A percentile compares a stretch with the other conserved stretches of the same genome.
Conservation (phyloP, 2,797 vertebrate species). For the Microctenopoma lineatum region DNA sequence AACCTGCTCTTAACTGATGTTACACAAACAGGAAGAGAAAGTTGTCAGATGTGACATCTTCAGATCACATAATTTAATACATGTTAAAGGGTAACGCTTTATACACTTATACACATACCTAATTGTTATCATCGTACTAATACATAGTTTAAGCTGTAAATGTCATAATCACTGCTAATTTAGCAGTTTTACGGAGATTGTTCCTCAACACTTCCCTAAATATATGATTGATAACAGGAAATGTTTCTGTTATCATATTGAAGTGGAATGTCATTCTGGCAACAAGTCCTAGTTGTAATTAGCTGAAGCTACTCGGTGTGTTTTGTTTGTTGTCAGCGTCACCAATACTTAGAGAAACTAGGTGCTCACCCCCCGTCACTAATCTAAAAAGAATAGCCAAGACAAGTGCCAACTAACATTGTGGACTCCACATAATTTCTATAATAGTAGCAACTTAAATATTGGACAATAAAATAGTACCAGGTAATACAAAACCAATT, state of each 20-base stretch:
- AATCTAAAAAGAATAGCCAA: background rate
- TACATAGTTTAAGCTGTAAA: background rate
- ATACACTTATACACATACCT: too few species aligned
- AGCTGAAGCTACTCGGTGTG: background rate
- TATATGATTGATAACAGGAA: background rate
- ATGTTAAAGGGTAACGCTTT: too few species aligned
- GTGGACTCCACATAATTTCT: background rate
- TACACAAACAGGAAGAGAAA: too few species aligned
- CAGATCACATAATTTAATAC: too few species aligned
- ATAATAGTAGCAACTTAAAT: too few species aligned
- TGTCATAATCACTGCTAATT: background rate
- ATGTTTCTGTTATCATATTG: background rate
- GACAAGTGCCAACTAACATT: background rate
- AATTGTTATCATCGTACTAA: too few species aligned
- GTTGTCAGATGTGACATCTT: too few species aligned
- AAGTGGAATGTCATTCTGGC: background rate
- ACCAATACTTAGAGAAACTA: background rate
- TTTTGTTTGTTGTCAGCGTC: slow-evolving; percentile 4
- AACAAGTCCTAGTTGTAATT: too few species aligned
- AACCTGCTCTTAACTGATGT: too few species aligned
- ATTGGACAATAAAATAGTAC: too few species aligned
- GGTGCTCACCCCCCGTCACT: background rate
- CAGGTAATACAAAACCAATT: too few species aligned
- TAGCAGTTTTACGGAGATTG: background rate
- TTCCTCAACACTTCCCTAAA: background rate